Conservation (phyloP, 30 jellyfish, hydroid and myxozoan genomes). For the Aurelia aurita region DNA sequence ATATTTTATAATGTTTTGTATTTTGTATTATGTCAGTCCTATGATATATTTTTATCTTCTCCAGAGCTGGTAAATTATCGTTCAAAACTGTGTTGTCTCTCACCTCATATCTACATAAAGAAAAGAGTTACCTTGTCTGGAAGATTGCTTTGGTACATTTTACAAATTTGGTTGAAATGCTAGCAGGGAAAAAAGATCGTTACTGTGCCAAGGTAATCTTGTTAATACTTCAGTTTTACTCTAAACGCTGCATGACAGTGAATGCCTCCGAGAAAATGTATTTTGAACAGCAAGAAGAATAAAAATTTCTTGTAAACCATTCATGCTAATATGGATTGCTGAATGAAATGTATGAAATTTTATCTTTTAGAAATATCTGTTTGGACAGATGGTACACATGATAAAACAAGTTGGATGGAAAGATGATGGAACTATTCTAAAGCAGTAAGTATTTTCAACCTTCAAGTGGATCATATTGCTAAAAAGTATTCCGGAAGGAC, state of each 20-base stretch:
- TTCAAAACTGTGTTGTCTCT: neutral
- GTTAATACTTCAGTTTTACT: neutral
- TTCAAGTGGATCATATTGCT: too few relatives aligned
- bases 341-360: too few relatives aligned
- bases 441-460: neutral
- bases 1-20: too few relatives aligned
- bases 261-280: too few relatives aligned
- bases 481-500: too few relatives aligned
- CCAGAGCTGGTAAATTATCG: slow-evolving; percentile 12
- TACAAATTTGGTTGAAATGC: neutral
- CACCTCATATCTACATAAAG: slow-evolving; percentile 13
- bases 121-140: slow-evolving; percentile 39
- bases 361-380: slow-evolving; percentile 11
- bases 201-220: slow-evolving; percentile 20
- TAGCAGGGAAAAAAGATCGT: neutral
- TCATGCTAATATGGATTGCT: too few relatives aligned
- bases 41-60: neutral
- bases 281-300: too few relatives aligned
- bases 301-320: too few relatives aligned
- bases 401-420: slow-evolving; percentile 15
- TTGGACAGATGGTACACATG: slow-evolving; percentile 7
- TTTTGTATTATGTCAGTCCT: too few relatives aligned
- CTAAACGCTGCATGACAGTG: neutral
- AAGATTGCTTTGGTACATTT: slow-evolving; percentile 10
- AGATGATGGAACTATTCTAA: slow-evolving; percentile 8